These are phyloP conservation scores for Spea hammondii DNA, from an alignment of 2,797 vertebrate genomes.

Conservation along the genomic window DNA sequence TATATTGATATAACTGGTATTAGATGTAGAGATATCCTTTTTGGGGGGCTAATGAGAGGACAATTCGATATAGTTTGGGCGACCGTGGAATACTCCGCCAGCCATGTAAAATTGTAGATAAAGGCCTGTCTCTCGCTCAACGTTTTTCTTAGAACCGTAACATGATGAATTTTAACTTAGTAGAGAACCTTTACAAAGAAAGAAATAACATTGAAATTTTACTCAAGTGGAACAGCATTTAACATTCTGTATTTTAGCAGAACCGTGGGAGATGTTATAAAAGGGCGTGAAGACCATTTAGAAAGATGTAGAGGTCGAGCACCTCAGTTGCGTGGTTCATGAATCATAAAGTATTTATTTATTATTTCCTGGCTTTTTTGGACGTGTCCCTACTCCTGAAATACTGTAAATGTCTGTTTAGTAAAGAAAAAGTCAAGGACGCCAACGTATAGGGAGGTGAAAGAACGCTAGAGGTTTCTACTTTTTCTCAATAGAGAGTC, in stretches of 20 bases:
- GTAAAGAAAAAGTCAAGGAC: too few relatives aligned
- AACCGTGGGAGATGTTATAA: slow-evolving; percentile 24
- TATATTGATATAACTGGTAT: too few relatives aligned
- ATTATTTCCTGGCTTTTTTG: neutral
- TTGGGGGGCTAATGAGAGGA: too few relatives aligned
- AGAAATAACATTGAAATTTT: neutral
- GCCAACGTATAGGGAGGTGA: too few relatives aligned
- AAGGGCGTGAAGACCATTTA: slow-evolving; percentile 28
- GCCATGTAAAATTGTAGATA: neutral
- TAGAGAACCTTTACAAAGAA: neutral
- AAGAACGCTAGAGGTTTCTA: too few relatives aligned
- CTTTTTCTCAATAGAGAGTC: too few relatives aligned
- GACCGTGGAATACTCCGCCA: too few relatives aligned
- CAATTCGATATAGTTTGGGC: too few relatives aligned
- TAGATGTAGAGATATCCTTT: too few relatives aligned
- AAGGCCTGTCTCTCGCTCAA: neutral
- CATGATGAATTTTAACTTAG: neutral
- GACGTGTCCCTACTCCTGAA: too few relatives aligned
- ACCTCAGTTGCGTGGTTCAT: slow-evolving; percentile 19
- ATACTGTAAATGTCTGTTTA: too few relatives aligned
- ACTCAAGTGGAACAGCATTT: slow-evolving; percentile 1
- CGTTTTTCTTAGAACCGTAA: neutral
- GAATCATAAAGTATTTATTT: slow-evolving; percentile 12
- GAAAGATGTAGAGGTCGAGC: slow-evolving; percentile 27
- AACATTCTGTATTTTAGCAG: slow-evolving; percentile 5